phyloP scores from a whole-genome alignment of 2,113 vertebrate species.

The Mellivora capensis region DNA sequence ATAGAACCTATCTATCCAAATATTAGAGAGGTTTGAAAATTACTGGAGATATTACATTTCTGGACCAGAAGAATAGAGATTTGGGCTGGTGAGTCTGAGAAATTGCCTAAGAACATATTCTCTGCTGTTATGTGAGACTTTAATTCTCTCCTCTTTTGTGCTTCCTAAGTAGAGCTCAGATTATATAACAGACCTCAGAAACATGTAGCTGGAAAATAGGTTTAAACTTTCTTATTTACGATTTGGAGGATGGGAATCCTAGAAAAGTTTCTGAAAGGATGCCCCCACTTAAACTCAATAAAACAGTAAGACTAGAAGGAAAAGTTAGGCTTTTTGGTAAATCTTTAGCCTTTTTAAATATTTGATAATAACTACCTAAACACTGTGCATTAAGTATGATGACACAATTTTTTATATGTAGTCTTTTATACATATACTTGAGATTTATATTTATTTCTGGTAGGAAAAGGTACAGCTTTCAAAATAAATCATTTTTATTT shows the following conservation, averaged over 20 bases:
- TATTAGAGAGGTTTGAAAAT: background rate
- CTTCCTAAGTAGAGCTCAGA: background rate
- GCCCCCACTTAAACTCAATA: background rate
- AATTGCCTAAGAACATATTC: background rate
- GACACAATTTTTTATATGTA: background rate
- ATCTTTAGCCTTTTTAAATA: background rate
- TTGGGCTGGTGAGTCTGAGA: background rate
- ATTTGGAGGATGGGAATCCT: background rate
- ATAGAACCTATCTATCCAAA: background rate
- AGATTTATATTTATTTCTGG: background rate
- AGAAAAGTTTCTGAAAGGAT: background rate
- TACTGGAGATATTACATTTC: background rate
- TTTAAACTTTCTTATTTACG: background rate
- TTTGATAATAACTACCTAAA: background rate
- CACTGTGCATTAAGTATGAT: background rate
- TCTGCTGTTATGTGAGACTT: background rate
- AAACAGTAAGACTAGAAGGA: background rate
- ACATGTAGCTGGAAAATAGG: background rate
- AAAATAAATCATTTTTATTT: slow-evolving; percentile 15
- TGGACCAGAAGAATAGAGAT: background rate
- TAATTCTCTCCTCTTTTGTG: background rate
- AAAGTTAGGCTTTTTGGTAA: background rate
- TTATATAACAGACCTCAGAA: background rate
- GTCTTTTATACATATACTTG: background rate
- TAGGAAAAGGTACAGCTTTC: background rate